Evolutionary conservation across 2,797 vertebrate genomes (phyloP).

Genomic region (Mormyrus proboscirostris): DNA sequence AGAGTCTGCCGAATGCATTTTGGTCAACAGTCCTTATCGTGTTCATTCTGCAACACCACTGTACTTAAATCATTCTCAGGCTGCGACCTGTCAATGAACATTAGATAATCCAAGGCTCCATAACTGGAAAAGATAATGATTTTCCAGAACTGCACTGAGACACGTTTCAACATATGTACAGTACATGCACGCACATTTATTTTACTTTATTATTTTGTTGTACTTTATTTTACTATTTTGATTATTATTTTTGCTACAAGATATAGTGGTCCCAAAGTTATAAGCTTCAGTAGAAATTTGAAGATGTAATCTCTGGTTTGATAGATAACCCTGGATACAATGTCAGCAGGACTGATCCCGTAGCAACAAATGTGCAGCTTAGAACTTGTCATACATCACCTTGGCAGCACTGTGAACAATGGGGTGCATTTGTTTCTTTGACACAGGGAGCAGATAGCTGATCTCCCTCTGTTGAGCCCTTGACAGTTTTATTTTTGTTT

Average conservation of each 20-base stretch:
- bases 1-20: neutral
- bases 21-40: slow-evolving; percentile 14
- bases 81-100: neutral
- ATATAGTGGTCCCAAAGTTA: slow-evolving; percentile 41
- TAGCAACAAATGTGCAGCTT: slow-evolving; percentile 23
- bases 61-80: slow-evolving; percentile 5
- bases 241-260: slow-evolving; percentile 19
- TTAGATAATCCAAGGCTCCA: neutral
- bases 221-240: neutral
- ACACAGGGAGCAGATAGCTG: slow-evolving; percentile 15
- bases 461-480: neutral
- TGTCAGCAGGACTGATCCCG: slow-evolving; percentile 39
- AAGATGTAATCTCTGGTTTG: slow-evolving; percentile 54
- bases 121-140: neutral
- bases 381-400: slow-evolving; percentile 13
- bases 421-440: slow-evolving; percentile 21
- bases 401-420: slow-evolving; percentile 2
- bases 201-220: neutral
- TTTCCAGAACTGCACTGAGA: neutral
- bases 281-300: slow-evolving; percentile 38
- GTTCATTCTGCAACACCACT: neutral
- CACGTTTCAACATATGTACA: neutral
- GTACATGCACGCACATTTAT: neutral
- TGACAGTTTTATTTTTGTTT: neutral
- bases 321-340: slow-evolving; percentile 46